Percentiles rank a stretch among this genome's conserved stretches.
Conservation (phyloP, 2,113 vertebrate species). For the Trichomycterus rosablanca region DNA sequence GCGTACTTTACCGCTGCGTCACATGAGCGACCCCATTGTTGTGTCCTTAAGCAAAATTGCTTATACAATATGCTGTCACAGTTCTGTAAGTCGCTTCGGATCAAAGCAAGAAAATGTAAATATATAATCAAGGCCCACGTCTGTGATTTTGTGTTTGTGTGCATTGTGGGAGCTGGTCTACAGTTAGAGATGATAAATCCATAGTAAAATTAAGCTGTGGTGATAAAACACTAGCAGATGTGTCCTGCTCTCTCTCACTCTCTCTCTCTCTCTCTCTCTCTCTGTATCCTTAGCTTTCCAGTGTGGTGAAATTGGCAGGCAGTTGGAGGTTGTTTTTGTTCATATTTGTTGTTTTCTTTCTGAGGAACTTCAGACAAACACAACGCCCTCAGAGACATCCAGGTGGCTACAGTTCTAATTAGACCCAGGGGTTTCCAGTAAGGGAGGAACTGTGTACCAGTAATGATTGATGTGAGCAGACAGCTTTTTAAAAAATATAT, state of each 20-base stretch:
- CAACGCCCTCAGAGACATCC: slow-evolving; percentile 39
- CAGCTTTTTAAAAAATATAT: slow-evolving; percentile 27
- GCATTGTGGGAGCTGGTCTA: slow-evolving; percentile 8
- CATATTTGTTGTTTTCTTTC: slow-evolving; percentile 43
- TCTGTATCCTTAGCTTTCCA: not conserved
- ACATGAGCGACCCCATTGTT: too few relatives aligned
- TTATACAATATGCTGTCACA: too few relatives aligned
- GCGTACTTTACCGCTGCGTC: too few relatives aligned
- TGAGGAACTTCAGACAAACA: slow-evolving; percentile 20
- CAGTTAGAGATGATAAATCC: slow-evolving; percentile 24
- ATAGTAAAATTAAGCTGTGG: slow-evolving; percentile 30
- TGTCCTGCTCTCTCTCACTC: not conserved
- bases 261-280: not conserved
- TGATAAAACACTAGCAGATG: slow-evolving; percentile 41
- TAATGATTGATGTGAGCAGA: slow-evolving; percentile 30
- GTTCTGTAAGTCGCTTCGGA: too few relatives aligned
- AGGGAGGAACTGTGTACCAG: slow-evolving; percentile 27
- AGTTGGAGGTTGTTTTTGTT: slow-evolving; percentile 42
- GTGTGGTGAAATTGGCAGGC: slow-evolving; percentile 29
- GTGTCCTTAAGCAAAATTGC: too few relatives aligned
- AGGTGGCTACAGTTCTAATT: slow-evolving; percentile 45
- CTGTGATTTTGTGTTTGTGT: too few relatives aligned
- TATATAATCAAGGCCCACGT: too few relatives aligned
- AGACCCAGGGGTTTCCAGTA: slow-evolving; percentile 37
- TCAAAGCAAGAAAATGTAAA: too few relatives aligned